These are phyloP conservation scores for Echeneis naucrates DNA, from an alignment of 2,797 vertebrate species.

Conservation along the genomic window DNA sequence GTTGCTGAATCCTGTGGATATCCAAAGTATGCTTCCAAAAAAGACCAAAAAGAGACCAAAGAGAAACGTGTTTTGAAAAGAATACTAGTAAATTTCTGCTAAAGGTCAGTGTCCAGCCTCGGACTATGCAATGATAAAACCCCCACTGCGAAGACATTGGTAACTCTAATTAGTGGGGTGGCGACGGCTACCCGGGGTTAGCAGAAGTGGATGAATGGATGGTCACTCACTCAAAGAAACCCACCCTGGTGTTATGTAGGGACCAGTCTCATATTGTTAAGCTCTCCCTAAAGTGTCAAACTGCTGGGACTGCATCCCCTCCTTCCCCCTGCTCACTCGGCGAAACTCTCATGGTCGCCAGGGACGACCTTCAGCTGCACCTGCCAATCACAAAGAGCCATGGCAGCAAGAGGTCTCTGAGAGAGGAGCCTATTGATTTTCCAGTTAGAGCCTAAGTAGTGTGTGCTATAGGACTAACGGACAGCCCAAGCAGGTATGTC, in stretches of 20 bases:
- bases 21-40: conserved; percentile 10
- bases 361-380: conserved; percentile 82
- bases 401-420: conserved; percentile 91
- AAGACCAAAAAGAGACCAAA: conserved; percentile 9
- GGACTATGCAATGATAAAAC: conserved; percentile 45
- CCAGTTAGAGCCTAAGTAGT: conserved; percentile 98
- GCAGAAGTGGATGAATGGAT: conserved; percentile 60
- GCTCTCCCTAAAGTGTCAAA: conserved; percentile 94
- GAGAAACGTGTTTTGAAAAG: conserved; percentile 19
- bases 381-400: conserved; percentile 92
- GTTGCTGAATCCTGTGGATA: not conserved
- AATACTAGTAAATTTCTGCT: conserved; percentile 21
- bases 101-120: conserved; percentile 67
- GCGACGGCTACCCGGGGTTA: conserved; percentile 69
- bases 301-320: conserved; percentile 61
- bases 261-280: conserved; percentile 91
- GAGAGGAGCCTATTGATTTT: conserved; percentile 98
- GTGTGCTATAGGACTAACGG: conserved; percentile 96
- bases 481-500: conserved; percentile 97
- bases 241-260: conserved; percentile 64
- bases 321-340: conserved; percentile 56
- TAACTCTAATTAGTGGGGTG: conserved; percentile 76
- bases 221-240: conserved; percentile 72
- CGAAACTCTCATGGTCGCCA: conserved; percentile 85
- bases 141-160: conserved; percentile 65